Evolutionary conservation across 2,888 invertebrate species (phyloP), one percentile per base, ranked within the genome.

Genomic region (Leucophora obtusa): DNA sequence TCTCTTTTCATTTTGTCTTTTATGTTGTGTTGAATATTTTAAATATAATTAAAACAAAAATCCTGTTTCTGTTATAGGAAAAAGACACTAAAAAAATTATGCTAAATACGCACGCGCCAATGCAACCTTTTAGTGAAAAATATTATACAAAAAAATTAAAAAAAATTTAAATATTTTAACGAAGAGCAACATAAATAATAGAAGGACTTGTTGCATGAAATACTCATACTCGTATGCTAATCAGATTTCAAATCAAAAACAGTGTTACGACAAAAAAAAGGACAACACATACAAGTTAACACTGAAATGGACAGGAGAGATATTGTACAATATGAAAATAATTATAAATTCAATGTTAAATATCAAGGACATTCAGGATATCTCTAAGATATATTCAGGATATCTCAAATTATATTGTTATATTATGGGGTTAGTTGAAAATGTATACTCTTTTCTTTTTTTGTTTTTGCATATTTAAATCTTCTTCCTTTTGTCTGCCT

Each of bases 31-130:
- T 65, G 11, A 60, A 73, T 63, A 63, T 72, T 62, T 56, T 14
- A 17, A 59, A 63, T 63, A 56, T 73, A 73, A 77, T 81, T 66
- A 78, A 82, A 82, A 70, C 83, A 82, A 82, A 85, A 87, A 87
- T 87, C 87, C 87, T 87, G 87, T 87, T 87, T 83, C 82, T 18
- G 60, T 65, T 35, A 60, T 50, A 56, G 66, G 24, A 58, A 47
- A 66, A 24, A 14, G 1, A 28, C 28, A 28, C n/a, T 28, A 56
- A 56, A 14, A 60, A 47, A 59, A 81, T 82, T 87, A 87, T 87
- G 88, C 86, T 85, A 87, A 87, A 85, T 86, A 86, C 88, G 88
- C 87, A 87, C 87, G 87, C 87, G 87, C 84, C 88, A 84, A 84
- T 79, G 60, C 72, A 73, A 72, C 69, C 43, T 54, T 54, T 66